Base-by-base conservation (phyloP, 2,888 invertebrate genomes). In the Acronicta alni region DNA sequence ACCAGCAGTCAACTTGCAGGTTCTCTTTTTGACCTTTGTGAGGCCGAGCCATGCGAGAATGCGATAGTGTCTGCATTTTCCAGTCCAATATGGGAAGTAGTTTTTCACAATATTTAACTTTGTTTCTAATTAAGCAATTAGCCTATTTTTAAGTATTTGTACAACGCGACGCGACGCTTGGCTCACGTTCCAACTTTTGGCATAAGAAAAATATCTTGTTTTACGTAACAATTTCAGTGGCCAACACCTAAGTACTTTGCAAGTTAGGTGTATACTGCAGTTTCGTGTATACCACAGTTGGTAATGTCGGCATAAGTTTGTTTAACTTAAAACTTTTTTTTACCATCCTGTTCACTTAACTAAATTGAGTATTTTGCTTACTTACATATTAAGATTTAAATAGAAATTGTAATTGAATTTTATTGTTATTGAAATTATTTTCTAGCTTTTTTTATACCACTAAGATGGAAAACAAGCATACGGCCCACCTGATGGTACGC, bases 111-210 rank as follows among this genome's bases (percentile, higher is more conserved):
- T 53, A 39, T 53, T 45, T 42, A 62, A 69, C 55, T 60, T 70
- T 69, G 60, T 60, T 63, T 57, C 44, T 60, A 65, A 70, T 53
- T 64, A 69, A 58, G 49, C 46, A 64, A 69, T 65, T 69, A 65
- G 59, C 56, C 59, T 26, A 53, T 69, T 69, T 69, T 60, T 59
- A 43, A 54, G 65, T 69, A 69, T 46, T 46, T 30, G 10, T 12
- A 12, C 30, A 12, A 30, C 30, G 12, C 30, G 12, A 43, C 39
- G 30, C 57, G 49, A 48, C 42, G 43, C 39, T 69, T 69, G 70
- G 57, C 68, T 48, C 69, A 45, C 54, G 57, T 67, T 68, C 67
- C 37, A 17, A 46, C 18, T 57, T 66, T 71, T 66, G 42, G 52
- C 30, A 16, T 49, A 53, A 71, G 48, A 39, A 57, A 71, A 49